Evolutionary conservation across 2,113 vertebrate species (phyloP).

Genomic region (Coracopsis vasa): DNA sequence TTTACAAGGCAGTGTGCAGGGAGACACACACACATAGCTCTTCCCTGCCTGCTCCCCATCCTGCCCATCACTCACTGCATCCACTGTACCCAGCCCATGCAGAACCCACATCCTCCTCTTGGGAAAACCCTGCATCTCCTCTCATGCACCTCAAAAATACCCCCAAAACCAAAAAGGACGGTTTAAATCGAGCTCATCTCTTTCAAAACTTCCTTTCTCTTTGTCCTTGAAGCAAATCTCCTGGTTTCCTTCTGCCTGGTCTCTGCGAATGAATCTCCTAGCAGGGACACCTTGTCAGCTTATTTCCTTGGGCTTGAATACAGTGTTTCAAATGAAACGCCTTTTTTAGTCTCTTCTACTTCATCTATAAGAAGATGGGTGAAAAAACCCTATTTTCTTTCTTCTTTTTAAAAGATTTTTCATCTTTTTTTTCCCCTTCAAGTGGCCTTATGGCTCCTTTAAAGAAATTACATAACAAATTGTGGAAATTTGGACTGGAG

Average conservation of each 20-base stretch:
- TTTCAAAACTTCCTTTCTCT: slow-evolving; percentile 35
- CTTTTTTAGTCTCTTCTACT: slow-evolving; percentile 49
- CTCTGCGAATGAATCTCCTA: slow-evolving; percentile 18
- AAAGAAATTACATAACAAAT: slow-evolving; percentile 57
- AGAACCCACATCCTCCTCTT: not conserved
- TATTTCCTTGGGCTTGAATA: slow-evolving; percentile 7
- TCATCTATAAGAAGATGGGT: slow-evolving; percentile 33
- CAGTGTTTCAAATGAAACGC: slow-evolving; percentile 49
- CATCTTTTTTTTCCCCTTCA: not conserved
- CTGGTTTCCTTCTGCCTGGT: slow-evolving; percentile 10
- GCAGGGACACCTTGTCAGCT: slow-evolving; percentile 26
- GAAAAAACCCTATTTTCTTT: slow-evolving; percentile 45
- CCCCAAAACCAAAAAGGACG: not conserved
- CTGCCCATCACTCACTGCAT: not conserved
- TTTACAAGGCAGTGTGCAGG: not conserved
- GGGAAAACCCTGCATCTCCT: not conserved
- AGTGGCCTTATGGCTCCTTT: slow-evolving; percentile 51
- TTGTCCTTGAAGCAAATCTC: slow-evolving; percentile 44
- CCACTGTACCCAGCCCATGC: not conserved
- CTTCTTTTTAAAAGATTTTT: slow-evolving; percentile 30
- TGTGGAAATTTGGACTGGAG: slow-evolving; percentile 43
- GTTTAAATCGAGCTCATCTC: not conserved
- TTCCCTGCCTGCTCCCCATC: not conserved
- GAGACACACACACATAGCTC: fast-evolving
- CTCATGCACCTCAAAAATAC: not conserved